phyloP scores from a whole-genome alignment of 2,888 invertebrate species.

The Drosophila bunnanda region DNA sequence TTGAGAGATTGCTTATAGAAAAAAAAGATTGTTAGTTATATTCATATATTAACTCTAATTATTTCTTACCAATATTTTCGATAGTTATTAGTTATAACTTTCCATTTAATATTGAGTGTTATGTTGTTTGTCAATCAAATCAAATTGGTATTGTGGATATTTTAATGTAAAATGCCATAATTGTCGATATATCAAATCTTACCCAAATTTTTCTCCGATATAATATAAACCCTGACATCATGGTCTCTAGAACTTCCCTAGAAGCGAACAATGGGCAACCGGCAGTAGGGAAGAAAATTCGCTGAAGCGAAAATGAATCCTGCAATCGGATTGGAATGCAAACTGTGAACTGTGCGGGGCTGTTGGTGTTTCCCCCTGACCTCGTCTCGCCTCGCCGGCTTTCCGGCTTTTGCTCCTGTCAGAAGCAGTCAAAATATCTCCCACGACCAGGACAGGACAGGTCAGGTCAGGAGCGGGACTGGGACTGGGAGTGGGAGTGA shows the following conservation, averaged over 20 bases:
- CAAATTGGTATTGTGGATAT: too few species aligned
- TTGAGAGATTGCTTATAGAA: background rate
- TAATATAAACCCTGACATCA: background rate
- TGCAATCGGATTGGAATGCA: conserved; percentile 54
- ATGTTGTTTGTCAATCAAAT: too few species aligned
- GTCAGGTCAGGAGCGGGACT: background rate
- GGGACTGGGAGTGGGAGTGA: background rate
- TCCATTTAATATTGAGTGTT: too few species aligned
- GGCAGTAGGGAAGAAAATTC: background rate
- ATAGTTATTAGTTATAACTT: too few species aligned
- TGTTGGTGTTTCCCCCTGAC: conserved; percentile 8
- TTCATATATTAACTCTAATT: too few species aligned
- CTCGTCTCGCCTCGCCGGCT: background rate
- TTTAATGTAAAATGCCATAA: too few species aligned
- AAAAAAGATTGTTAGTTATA: too few species aligned
- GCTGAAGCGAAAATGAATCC: conserved; percentile 14
- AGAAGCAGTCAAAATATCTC: conserved; percentile 21
- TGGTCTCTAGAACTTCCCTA: background rate
- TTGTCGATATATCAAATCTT: too few species aligned
- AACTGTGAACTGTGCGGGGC: conserved; percentile 37
- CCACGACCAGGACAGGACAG: conserved; percentile 7
- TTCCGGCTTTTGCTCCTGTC: conserved; percentile 6
- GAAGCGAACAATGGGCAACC: background rate
- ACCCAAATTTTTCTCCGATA: too few species aligned
- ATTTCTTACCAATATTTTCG: too few species aligned